These are phyloP conservation scores for Polypedilum vanderplanki DNA, from an alignment of 1,140 invertebrate genomes.

Conservation along the genomic window DNA sequence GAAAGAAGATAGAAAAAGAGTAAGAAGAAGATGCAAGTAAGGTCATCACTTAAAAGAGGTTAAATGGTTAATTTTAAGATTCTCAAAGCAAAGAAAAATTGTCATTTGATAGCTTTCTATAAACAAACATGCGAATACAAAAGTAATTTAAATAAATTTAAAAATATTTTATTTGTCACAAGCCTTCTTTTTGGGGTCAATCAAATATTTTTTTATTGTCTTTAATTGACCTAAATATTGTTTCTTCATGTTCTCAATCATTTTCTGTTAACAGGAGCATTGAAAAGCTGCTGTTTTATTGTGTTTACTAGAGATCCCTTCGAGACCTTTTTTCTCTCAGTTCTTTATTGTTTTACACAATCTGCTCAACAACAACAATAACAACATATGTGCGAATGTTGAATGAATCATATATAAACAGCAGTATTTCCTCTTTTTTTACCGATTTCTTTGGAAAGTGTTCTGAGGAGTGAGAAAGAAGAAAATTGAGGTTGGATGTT, in stretches of 20 bases:
- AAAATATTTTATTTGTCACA: too few species aligned
- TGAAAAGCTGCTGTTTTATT: neutral
- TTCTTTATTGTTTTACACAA: neutral
- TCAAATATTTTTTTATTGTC: too few species aligned
- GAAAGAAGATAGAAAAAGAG: neutral
- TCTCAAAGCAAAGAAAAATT: neutral
- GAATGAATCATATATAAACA: neutral
- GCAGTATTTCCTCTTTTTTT: neutral
- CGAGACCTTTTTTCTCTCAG: neutral
- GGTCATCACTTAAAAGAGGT: slow-evolving; percentile 27
- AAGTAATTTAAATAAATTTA: too few species aligned
- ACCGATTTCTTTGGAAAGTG: neutral
- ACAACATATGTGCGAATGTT: neutral
- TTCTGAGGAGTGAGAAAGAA: neutral
- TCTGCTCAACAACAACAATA: neutral
- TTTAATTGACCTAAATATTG: too few species aligned
- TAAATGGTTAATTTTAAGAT: slow-evolving; percentile 3
- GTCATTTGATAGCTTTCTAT: neutral
- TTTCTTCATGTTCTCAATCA: too few species aligned
- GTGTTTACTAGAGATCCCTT: slow-evolving; percentile 2
- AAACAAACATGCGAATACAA: neutral
- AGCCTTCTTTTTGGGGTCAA: too few species aligned
- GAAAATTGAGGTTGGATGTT: slow-evolving; percentile 17
- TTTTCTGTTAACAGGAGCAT: neutral
- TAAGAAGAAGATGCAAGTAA: neutral